These are phyloP conservation scores for Drosophila bunnanda DNA, from an alignment of 2,888 invertebrate species.

Conservation along the genomic window DNA sequence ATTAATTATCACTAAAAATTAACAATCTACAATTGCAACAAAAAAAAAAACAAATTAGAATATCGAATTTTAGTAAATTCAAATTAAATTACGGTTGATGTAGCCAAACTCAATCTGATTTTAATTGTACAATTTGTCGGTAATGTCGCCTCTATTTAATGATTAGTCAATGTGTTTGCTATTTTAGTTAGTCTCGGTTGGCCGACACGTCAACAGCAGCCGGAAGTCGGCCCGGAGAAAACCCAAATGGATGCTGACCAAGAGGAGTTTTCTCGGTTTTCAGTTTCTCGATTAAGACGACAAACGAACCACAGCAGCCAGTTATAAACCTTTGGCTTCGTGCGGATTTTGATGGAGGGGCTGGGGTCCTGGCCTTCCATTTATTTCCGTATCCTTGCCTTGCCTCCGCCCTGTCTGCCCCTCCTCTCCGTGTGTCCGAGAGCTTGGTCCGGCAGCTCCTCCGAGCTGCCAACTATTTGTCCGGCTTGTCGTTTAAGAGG, in stretches of 20 bases:
- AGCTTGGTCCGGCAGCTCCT: constrained; percentile 11
- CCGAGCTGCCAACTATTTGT: constrained; percentile 45
- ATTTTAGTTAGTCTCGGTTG: constrained; percentile 60
- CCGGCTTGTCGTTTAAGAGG: constrained; percentile 38
- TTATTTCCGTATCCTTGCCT: constrained; percentile 14
- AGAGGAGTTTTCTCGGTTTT: constrained; percentile 54
- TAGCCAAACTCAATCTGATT: constrained; percentile 57
- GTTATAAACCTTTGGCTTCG: constrained; percentile 51
- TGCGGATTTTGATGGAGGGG: constrained; percentile 48
- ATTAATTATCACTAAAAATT: neutral
- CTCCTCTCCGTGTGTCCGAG: neutral
- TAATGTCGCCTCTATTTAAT: constrained; percentile 46
- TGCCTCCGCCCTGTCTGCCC: neutral
- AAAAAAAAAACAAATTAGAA: neutral
- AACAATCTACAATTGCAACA: neutral
- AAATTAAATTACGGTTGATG: neutral
- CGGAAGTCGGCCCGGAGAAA: constrained; percentile 26
- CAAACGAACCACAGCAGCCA: constrained; percentile 66
- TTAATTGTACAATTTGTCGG: constrained; percentile 66
- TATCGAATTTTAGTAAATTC: constrained; percentile 3
- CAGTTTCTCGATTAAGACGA: constrained; percentile 66
- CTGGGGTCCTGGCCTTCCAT: constrained; percentile 24
- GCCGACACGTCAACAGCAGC: constrained; percentile 60
- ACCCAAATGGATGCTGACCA: constrained; percentile 49
- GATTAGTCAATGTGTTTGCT: constrained; percentile 52